These are phyloP conservation scores for Caenorhabditis latens DNA, from an alignment of 1,140 invertebrate species.

Conservation along the genomic window DNA sequence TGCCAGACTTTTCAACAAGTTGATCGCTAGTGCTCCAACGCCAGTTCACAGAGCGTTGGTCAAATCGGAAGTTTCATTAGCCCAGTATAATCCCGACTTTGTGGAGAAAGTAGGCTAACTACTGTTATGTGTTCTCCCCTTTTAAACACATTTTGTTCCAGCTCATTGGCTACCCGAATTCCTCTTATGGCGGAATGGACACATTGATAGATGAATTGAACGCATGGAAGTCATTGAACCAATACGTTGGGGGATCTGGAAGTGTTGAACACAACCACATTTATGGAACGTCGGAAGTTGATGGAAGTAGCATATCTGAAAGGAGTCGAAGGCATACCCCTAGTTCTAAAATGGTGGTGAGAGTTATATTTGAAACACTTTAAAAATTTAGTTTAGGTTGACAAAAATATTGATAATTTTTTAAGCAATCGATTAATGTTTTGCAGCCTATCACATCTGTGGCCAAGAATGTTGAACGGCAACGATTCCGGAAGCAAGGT, in stretches of 20 bases:
- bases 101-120: slow-evolving; percentile 66
- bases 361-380: not conserved
- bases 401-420: too few species aligned
- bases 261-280: slow-evolving; percentile 20
- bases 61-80: slow-evolving; percentile 65
- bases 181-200: slow-evolving; percentile 61
- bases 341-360: slow-evolving; percentile 20
- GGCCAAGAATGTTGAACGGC: slow-evolving; percentile 67
- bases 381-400: too few species aligned
- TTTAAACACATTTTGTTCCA: slow-evolving; percentile 39
- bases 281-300: slow-evolving; percentile 49
- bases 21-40: slow-evolving; percentile 64
- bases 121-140: not conserved
- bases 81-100: slow-evolving; percentile 66
- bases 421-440: not conserved
- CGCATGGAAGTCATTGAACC: slow-evolving; percentile 60
- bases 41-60: slow-evolving; percentile 59
- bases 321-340: slow-evolving; percentile 36
- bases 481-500: slow-evolving; percentile 67
- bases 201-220: slow-evolving; percentile 65
- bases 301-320: slow-evolving; percentile 34
- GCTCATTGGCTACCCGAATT: slow-evolving; percentile 57
- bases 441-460: slow-evolving; percentile 67
- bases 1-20: slow-evolving; percentile 68
- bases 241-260: slow-evolving; percentile 18